Conservation (phyloP, 1,140 invertebrate species). For the Monochamus saltuarius region DNA sequence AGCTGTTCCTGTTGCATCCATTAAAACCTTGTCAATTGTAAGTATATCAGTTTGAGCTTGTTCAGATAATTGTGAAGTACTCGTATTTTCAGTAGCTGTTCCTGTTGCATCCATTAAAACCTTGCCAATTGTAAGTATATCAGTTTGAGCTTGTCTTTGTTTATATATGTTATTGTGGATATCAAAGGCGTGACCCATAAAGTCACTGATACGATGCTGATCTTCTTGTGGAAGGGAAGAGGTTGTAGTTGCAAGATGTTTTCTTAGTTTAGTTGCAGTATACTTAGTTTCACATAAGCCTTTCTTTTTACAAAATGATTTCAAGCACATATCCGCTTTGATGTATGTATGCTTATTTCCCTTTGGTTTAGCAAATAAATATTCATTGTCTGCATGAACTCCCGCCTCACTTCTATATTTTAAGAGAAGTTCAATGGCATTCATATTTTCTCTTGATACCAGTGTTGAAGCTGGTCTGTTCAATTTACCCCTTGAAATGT, state of each 20-base stretch:
- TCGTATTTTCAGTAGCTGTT: no score
- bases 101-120: no score
- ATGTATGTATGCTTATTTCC: constrained; percentile 1
- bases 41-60: no score
- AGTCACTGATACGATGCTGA: constrained; percentile 5
- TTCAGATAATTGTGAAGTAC: no score
- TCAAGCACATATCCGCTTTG: background rate
- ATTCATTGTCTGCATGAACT: constrained; percentile 3
- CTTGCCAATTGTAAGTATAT: no score
- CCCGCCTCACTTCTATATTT: constrained; percentile 2
- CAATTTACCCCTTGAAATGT: constrained; percentile 12
- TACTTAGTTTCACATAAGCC: constrained; percentile 1
- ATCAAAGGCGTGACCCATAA: constrained; percentile 11
- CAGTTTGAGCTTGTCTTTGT: constrained; percentile 1
- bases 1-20: no score
- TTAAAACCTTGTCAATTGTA: no score
- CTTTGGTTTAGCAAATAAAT: constrained; percentile 9
- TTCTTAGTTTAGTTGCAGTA: constrained; percentile 10
- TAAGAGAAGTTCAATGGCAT: constrained; percentile 5
- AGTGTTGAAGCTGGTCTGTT: constrained; percentile 1
- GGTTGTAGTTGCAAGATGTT: constrained; percentile 14
- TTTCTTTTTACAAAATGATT: constrained; percentile 7
- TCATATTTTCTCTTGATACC: constrained; percentile 7
- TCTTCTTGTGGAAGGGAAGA: background rate
- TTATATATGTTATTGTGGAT: constrained; percentile 14